A percentile compares a stretch with the other conserved stretches of the same genome.
phyloP scores from a whole-genome alignment of 1,140 invertebrate species.

The Telenomus remus region DNA sequence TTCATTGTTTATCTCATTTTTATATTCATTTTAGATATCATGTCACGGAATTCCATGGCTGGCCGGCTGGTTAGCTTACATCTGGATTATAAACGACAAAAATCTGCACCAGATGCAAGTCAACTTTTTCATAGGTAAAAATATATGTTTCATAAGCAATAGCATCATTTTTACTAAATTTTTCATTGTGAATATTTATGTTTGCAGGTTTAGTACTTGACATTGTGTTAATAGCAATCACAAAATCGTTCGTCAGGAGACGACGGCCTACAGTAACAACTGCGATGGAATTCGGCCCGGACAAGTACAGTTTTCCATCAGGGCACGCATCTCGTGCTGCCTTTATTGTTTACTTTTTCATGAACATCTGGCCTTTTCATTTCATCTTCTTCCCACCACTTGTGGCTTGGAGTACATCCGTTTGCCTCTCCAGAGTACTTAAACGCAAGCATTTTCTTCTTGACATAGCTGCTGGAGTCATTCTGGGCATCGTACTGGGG shows the following conservation, averaged over 20 bases:
- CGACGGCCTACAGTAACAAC: conserved; percentile 85
- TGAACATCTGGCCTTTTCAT: conserved; percentile 78
- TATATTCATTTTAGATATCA: conserved; percentile 80
- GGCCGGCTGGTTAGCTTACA: conserved; percentile 81
- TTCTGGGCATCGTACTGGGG: conserved; percentile 86
- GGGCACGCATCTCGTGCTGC: conserved; percentile 94
- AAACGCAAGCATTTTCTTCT: conserved; percentile 90
- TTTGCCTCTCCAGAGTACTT: conserved; percentile 87
- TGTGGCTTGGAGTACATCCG: conserved; percentile 83
- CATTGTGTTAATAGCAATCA: conserved; percentile 85
- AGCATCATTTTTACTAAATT: neutral
- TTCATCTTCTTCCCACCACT: conserved; percentile 79
- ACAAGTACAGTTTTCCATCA: conserved; percentile 97
- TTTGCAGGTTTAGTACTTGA: conserved; percentile 90
- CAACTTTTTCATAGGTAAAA: conserved; percentile 88
- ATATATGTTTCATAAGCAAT: conserved; percentile 1
- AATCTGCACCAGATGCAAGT: conserved; percentile 86
- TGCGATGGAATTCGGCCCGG: conserved; percentile 79
- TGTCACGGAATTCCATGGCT: conserved; percentile 95
- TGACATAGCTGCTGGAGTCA: conserved; percentile 86
- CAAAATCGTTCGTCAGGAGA: conserved; percentile 88
- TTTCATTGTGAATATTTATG: conserved; percentile 13
- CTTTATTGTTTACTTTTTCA: conserved; percentile 84
- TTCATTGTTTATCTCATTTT: no score
- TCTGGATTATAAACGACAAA: conserved; percentile 82